A percentile compares a stretch with the other conserved stretches of the same genome.
These are phyloP conservation scores for Ornithorhynchus anatinus DNA, from an alignment of 2,113 vertebrate genomes.

Conservation along the genomic window DNA sequence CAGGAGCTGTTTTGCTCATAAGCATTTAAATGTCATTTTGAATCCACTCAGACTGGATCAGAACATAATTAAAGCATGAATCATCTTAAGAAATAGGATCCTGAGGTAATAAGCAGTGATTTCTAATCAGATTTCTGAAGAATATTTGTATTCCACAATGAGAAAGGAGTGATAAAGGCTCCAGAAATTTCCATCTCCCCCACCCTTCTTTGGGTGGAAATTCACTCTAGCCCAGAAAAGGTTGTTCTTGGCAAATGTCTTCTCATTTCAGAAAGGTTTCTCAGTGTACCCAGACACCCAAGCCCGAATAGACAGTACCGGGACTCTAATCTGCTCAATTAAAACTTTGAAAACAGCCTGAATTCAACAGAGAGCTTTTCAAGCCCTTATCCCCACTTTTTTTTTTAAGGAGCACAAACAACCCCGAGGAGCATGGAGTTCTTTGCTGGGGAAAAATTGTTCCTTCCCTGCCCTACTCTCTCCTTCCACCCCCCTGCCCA, in stretches of 20 bases:
- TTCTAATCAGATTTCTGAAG: not conserved
- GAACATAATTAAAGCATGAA: not conserved
- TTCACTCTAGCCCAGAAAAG: slow-evolving; percentile 33
- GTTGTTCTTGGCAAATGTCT: slow-evolving; percentile 60
- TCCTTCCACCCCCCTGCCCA: not conserved
- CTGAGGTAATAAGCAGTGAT: not conserved
- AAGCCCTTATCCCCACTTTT: slow-evolving; percentile 24
- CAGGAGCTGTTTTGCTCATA: no score
- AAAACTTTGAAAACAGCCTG: slow-evolving; percentile 40
- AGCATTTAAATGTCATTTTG: no score
- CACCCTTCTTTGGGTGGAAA: slow-evolving; percentile 37
- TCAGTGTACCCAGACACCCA: slow-evolving; percentile 42
- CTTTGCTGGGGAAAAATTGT: not conserved
- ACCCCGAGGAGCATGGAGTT: slow-evolving; percentile 26
- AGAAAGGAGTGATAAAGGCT: not conserved
- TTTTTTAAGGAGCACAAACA: slow-evolving; percentile 20
- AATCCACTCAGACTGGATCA: not conserved
- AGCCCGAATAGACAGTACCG: slow-evolving; percentile 22
- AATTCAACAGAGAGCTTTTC: slow-evolving; percentile 52
- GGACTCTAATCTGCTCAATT: not conserved
- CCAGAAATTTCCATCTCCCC: slow-evolving; percentile 50
- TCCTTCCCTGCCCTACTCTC: not conserved
- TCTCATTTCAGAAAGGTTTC: slow-evolving; percentile 37
- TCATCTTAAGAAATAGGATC: not conserved
- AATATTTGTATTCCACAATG: not conserved